phyloP scores from a whole-genome alignment of 2,797 vertebrate genomes.

The Pyrrhura leucotis region DNA sequence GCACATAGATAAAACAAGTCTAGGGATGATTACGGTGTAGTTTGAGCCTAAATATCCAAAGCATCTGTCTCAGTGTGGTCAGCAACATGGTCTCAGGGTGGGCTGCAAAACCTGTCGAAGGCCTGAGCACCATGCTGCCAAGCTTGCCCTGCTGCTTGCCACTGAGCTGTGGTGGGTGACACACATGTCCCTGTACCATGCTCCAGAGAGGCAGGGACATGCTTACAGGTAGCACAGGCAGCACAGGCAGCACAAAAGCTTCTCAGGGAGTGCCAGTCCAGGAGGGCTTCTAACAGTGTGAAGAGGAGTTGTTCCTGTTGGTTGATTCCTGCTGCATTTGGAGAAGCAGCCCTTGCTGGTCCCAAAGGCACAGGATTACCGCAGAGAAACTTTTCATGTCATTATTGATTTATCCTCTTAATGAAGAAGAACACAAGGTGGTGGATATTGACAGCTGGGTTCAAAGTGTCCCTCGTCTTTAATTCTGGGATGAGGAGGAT shows the following conservation, averaged over 20 bases:
- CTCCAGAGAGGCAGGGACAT: background rate
- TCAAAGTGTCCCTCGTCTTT: background rate
- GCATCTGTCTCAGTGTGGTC: background rate
- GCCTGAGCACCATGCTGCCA: background rate
- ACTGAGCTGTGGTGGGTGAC: background rate
- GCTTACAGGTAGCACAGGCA: background rate
- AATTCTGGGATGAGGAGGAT: background rate
- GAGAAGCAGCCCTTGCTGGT: background rate
- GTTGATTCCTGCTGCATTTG: background rate
- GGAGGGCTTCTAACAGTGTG: background rate
- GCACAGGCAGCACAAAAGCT: background rate
- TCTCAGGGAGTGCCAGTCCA: background rate
- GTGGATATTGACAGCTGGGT: background rate
- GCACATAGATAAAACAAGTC: background rate
- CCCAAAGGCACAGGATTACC: background rate
- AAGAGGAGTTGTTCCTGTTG: background rate
- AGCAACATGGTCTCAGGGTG: background rate
- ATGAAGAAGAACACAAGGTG: background rate
- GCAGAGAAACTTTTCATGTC: background rate
- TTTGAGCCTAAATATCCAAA: background rate
- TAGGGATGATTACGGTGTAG: background rate
- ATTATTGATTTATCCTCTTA: background rate
- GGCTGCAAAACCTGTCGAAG: background rate
- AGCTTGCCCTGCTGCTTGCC: background rate
- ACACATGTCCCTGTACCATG: rapidly evolving